Evolutionary conservation across 1,140 invertebrate species (phyloP), one percentile per base, ranked within the genome.

Genomic region (Drosophila repleta): DNA sequence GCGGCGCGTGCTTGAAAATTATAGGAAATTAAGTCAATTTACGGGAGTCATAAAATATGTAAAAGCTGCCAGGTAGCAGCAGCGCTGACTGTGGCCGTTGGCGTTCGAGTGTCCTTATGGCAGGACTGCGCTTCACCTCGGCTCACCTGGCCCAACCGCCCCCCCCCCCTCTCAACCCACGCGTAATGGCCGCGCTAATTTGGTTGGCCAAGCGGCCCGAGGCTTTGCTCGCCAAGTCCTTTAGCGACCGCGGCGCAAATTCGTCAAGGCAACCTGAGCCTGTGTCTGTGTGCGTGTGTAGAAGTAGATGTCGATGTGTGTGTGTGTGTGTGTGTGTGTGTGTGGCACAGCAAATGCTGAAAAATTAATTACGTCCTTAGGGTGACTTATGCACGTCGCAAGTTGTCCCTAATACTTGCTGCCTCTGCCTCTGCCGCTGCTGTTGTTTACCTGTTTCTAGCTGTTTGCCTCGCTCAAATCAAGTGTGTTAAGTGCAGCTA

Each of bases 351-450:
- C 79, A 81, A 90, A 87, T 90, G 83, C 79, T 90, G 87, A 90
- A 90, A 90, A 90, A 90, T 90, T 90, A 90, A 90, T 90, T 90
- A 90, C 88, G 82, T 90, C 87, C 88, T 90, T 90, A 88, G 87
- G 87, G 87, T 88, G 74, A 79, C 83, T 79, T 88, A 90, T 88
- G 76, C 79, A 72, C 68, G 52, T n/a, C 39, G 57, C 56, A 51
- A 76, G 49, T 46, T 15, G 55, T 43, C 49, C 20, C 15, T 43
- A 32, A 43, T 45, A 18, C 32, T 10, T 24, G 43, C 39, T 52
- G 55, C 4, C 17, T 35, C 7, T 29, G 29, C 29, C 2, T 5
- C 29, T 29, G 29, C 29, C 8, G 26, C 39, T 20, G 46, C 57
- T 58, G 55, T 45, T 64, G 51, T 70, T 35, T 62, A 60, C 58